A percentile compares a stretch with the other conserved stretches of the same genome.
Evolutionary conservation across 2,888 invertebrate species (phyloP).

Genomic region (Stramonita haemastoma): DNA sequence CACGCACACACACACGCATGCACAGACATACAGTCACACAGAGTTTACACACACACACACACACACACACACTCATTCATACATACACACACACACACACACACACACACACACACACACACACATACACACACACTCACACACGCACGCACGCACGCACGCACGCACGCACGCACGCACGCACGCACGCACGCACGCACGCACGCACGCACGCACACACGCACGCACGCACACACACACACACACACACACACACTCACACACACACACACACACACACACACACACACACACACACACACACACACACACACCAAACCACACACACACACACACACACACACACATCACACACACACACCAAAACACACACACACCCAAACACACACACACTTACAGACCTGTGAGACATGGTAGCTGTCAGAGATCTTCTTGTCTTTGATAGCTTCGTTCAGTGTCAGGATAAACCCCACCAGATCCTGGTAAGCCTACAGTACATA

Average conservation of each 20-base stretch:
- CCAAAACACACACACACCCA: too few species aligned
- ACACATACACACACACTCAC: constrained; percentile 1
- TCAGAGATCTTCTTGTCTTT: constrained; percentile 86
- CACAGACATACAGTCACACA: too few species aligned
- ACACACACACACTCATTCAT: too few species aligned
- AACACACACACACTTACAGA: too few species aligned
- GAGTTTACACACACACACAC: too few species aligned
- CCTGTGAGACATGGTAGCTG: constrained; percentile 56
- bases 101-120: constrained; percentile 5
- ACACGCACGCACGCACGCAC: constrained; percentile 8
- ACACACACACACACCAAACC: too few species aligned
- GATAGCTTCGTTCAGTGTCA: constrained; percentile 90
- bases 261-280: too few species aligned
- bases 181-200: not conserved
- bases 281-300: too few species aligned
- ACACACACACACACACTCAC: too few species aligned
- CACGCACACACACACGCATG: too few species aligned
- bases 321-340: too few species aligned
- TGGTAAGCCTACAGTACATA: constrained; percentile 76
- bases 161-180: not conserved
- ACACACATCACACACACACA: too few species aligned
- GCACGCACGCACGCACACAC: not conserved
- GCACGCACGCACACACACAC: not conserved
- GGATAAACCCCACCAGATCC: constrained; percentile 92
- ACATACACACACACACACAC: not conserved